These are phyloP conservation scores for Pristionchus maxplancki DNA, from an alignment of 2,888 invertebrate genomes.

Conservation along the genomic window DNA sequence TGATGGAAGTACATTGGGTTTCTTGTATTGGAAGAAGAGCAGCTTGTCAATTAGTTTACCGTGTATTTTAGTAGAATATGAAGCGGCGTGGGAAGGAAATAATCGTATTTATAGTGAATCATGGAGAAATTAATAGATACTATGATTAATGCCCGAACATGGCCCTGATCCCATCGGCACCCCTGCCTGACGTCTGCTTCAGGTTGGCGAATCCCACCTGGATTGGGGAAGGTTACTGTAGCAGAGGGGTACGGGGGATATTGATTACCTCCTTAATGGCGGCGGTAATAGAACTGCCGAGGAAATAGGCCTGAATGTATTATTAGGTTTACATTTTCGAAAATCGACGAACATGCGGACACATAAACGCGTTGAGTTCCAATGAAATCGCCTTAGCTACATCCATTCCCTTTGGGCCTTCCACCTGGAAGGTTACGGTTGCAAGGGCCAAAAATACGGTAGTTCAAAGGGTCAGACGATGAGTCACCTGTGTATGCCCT, in stretches of 20 bases:
- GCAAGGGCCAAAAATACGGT: no score
- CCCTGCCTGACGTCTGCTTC: background rate
- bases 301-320: background rate
- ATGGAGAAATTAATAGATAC: background rate
- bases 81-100: background rate
- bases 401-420: background rate
- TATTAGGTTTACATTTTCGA: no score
- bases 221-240: background rate
- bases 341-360: background rate
- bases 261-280: slow-evolving; percentile 18
- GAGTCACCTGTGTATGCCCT: no score
- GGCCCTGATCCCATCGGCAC: background rate
- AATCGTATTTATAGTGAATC: background rate
- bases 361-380: no score
- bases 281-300: background rate
- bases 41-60: no score
- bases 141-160: background rate
- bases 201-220: slow-evolving; percentile 34
- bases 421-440: background rate
- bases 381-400: no score
- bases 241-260: background rate
- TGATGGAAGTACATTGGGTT: no score
- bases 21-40: no score
- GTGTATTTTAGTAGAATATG: no score
- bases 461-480: no score